phyloP scores from a whole-genome alignment of 2,113 vertebrate species.

The Ovibos moschatus region DNA sequence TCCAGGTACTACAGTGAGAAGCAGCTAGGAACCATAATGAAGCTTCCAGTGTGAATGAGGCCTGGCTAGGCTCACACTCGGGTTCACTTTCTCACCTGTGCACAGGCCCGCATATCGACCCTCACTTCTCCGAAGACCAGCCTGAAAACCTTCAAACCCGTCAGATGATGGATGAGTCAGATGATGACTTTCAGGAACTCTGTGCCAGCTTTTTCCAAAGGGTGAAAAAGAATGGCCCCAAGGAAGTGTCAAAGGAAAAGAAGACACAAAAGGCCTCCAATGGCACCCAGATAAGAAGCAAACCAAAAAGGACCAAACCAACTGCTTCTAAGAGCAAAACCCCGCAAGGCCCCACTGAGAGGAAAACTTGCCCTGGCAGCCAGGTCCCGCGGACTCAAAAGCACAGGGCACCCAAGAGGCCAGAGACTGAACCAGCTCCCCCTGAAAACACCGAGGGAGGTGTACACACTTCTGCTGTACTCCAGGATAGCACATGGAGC shows the following conservation, averaged over 20 bases:
- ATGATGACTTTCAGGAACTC: constrained; percentile 91
- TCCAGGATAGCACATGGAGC: constrained; percentile 23
- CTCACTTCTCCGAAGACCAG: background rate
- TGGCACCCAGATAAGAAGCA: constrained; percentile 45
- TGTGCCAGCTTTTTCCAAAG: constrained; percentile 87
- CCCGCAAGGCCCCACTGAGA: background rate
- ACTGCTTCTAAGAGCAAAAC: constrained; percentile 53
- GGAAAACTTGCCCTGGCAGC: constrained; percentile 18
- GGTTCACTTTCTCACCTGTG: background rate
- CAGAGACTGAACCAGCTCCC: background rate
- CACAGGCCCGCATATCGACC: fast-evolving
- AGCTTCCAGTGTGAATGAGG: background rate
- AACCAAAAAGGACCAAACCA: constrained; percentile 57
- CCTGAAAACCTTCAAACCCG: background rate
- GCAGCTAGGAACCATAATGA: background rate
- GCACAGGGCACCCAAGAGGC: background rate
- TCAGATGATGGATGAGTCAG: constrained; percentile 90
- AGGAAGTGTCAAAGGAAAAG: constrained; percentile 28
- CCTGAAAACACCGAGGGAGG: constrained; percentile 20
- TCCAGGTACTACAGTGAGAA: background rate
- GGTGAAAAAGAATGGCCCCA: constrained; percentile 73
- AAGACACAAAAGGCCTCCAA: constrained; percentile 51
- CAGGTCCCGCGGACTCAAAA: background rate
- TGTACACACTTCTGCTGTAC: background rate
- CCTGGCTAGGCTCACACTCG: background rate